Base-by-base conservation (phyloP, 2,888 invertebrate species). In the Cyclophora albipunctata region DNA sequence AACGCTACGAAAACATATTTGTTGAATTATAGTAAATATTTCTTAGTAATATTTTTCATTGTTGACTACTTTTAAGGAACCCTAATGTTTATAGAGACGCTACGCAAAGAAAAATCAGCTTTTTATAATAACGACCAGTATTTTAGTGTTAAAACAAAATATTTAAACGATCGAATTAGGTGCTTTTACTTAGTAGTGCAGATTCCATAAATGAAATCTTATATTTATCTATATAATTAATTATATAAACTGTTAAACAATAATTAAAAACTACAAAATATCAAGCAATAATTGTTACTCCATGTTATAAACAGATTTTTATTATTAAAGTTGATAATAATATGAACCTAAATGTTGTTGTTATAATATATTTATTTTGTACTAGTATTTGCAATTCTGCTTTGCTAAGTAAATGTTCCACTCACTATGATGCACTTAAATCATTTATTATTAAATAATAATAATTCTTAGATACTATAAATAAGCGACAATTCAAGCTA, bases 1-100 rank as follows among this genome's bases (percentile, higher is more conserved):
- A 72, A 71, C 59, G 71, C 72, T 64, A 69, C 58, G 61, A 66
- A 63, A 62, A 65, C 66, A 66, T 67, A 64, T 71, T 74, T 75
- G 71, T 74, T 75, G 75, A 72, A 71, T 66, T 65, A 69, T 75
- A 72, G 63, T 61, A 60, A 66, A 72, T 75, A 77, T 77, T 77
- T 77, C 75, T 72, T 80, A 79, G 75, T 75, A 73, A 74, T 75
- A 75, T 79, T 80, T 80, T 77, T 60, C 61, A 81, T 82, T 83
- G 87, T 87, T 87, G 78, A 85, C 87, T 87, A 87, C 87, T 87
- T 86, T 66, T 87, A 87, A 87, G 85, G 63, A 62, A 63, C 64
- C 67, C 71, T 61, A 53, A 58, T 45, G 45, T 66, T 66, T 37
- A 71, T 80, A 75, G 71, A 73, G 5, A 63, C 64, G 80, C 78